Base-by-base conservation (phyloP, 2,888 invertebrate genomes). In the Agriopis aurantiaria region DNA sequence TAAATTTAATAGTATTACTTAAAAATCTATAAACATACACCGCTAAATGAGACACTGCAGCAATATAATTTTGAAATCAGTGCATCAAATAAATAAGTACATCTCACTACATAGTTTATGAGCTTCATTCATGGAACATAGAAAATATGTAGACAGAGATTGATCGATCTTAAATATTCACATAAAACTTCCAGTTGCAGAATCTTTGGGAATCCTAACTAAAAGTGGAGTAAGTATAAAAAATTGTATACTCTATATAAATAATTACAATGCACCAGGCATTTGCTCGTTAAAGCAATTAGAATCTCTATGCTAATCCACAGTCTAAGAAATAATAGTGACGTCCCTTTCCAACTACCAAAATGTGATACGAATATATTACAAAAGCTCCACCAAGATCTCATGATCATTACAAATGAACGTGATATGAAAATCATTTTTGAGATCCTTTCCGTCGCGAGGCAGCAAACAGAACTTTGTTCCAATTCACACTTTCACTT, bases 261-360 rank as follows among this genome's bases (percentile, higher is more conserved):
- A 89, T 87, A 88, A 88, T 86, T 86, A 88, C 85, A 88, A 90
- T 90, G 88, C 88, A 86, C 89, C 89, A 88, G 88, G 88, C 88
- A 88, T 88, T 78, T 80, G 81, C 76, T 82, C 76, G 76, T 81
- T 83, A 83, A 84, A 89, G 85, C 87, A 86, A 84, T 82, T 72
- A 77, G 77, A 85, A 83, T 84, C 80, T 85, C 84, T 85, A 86
- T 81, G 74, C 85, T 88, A 75, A 88, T 89, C 89, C 88, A 91
- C 89, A 90, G 86, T 87, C 85, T 86, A 88, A 82, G 83, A 87
- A 87, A 86, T 85, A 87, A 85, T 83, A 81, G 83, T 85, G 82
- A 83, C 80, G 82, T 86, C 84, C 85, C 84, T 82, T 83, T 82
- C 79, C 67, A 80, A 82, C 69, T 85, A 78, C 80, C 79, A 80